A percentile compares a stretch with the other conserved stretches of the same genome.
phyloP scores from a whole-genome alignment of 2,113 vertebrate genomes.

The Cyprinodon tularosa region DNA sequence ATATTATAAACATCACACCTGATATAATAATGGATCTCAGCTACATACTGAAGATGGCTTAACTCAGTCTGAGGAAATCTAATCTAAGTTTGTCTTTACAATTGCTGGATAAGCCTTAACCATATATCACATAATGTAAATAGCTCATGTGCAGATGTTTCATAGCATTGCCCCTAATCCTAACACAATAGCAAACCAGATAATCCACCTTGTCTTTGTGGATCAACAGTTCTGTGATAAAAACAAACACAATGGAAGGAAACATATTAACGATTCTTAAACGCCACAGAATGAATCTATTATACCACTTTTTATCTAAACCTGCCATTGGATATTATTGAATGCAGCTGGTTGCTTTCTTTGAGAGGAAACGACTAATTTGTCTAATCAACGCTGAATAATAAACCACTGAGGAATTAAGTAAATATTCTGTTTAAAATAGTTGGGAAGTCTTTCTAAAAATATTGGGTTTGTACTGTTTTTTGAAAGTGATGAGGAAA shows the following conservation, averaged over 20 bases:
- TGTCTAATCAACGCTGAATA: background rate
- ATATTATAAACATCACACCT: background rate
- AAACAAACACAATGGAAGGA: background rate
- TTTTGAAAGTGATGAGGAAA: background rate
- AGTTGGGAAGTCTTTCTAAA: too few relatives aligned
- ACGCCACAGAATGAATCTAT: background rate
- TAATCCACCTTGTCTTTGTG: slow-evolving; percentile 38
- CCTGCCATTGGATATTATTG: background rate
- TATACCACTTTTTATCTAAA: background rate
- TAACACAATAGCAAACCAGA: slow-evolving; percentile 28
- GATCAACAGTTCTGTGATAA: slow-evolving; percentile 14
- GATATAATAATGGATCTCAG: background rate
- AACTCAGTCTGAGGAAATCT: background rate
- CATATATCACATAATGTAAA: slow-evolving; percentile 11
- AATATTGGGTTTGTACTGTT: background rate
- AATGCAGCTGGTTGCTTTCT: background rate
- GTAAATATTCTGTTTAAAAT: background rate
- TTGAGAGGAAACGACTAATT: background rate
- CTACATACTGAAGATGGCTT: background rate
- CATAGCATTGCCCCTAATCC: slow-evolving; percentile 44
- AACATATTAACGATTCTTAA: background rate
- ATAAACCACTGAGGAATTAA: background rate
- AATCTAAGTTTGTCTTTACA: slow-evolving; percentile 3
- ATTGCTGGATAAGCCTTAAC: slow-evolving; percentile 4
- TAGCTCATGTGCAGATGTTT: slow-evolving; percentile 21